These are phyloP conservation scores for Galaxias olidus DNA, from an alignment of 2,797 vertebrate genomes.

Conservation along the genomic window DNA sequence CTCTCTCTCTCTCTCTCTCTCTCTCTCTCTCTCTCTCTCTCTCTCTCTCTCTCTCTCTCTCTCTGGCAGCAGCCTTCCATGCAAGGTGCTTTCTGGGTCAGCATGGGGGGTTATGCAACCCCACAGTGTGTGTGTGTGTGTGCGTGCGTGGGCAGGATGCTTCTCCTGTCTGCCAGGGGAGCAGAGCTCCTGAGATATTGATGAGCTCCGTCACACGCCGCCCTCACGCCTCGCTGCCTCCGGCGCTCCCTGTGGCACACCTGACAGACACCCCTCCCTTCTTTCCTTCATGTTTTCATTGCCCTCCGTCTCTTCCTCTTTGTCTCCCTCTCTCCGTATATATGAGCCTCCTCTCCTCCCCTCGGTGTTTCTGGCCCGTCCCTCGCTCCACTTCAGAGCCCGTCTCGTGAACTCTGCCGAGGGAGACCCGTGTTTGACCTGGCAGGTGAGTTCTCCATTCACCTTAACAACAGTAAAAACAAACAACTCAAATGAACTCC, in stretches of 20 bases:
- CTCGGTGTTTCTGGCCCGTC: neutral
- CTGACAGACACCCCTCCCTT: no score
- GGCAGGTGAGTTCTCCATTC: no score
- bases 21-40: neutral
- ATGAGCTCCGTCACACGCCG: neutral
- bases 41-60: neutral
- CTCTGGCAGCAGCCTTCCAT: neutral
- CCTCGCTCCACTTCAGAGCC: neutral
- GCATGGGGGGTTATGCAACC: no score
- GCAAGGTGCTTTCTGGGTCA: no score
- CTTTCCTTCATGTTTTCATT: neutral
- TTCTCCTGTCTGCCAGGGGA: neutral
- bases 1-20: neutral
- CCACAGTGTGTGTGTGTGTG: no score
- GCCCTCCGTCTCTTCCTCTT: neutral
- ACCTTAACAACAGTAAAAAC: no score
- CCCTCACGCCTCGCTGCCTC: conserved; percentile 3
- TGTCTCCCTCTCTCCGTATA: neutral
- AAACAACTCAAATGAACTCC: no score
- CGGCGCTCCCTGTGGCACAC: no score
- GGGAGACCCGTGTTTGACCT: no score
- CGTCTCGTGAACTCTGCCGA: neutral
- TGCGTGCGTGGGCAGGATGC: no score
- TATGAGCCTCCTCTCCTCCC: no score
- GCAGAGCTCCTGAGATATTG: conserved; percentile 7